phyloP scores from a whole-genome alignment of 2,797 vertebrate genomes.

The Schizopygopsis pylzovi region DNA sequence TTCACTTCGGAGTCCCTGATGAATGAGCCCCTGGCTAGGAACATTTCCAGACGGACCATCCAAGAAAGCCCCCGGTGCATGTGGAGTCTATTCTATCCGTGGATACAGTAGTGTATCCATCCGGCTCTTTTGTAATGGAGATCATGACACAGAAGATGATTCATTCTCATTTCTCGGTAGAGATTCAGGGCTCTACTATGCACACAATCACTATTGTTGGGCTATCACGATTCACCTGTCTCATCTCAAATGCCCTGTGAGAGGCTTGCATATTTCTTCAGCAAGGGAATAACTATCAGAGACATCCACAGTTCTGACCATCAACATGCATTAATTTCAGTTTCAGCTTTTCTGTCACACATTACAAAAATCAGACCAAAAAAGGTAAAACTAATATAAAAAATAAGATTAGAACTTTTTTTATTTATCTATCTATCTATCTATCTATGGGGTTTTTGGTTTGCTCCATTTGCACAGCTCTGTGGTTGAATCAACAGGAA shows the following conservation, averaged over 20 bases:
- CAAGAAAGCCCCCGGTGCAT: slow-evolving; percentile 38
- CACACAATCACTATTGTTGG: slow-evolving; percentile 27
- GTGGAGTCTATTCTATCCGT: slow-evolving; percentile 13
- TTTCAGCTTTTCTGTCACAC: not conserved
- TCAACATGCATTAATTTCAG: slow-evolving; percentile 19
- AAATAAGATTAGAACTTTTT: not conserved
- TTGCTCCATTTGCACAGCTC: not conserved
- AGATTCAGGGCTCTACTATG: slow-evolving; percentile 11
- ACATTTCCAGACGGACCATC: slow-evolving; percentile 48
- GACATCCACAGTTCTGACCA: slow-evolving; percentile 14
- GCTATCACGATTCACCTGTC: slow-evolving; percentile 19
- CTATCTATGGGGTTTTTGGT: not conserved
- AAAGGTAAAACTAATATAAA: not conserved
- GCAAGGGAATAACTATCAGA: not conserved
- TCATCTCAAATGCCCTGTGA: not conserved
- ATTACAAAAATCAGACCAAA: not conserved
- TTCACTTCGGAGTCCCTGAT: slow-evolving; percentile 49
- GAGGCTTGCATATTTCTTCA: slow-evolving; percentile 15
- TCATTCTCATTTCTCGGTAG: slow-evolving; percentile 29
- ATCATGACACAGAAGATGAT: slow-evolving; percentile 26
- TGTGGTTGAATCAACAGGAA: slow-evolving; percentile 25
- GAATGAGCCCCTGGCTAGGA: slow-evolving; percentile 51
- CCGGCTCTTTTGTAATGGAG: slow-evolving; percentile 40
- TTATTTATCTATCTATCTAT: no score
- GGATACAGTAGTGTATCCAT: slow-evolving; percentile 13